These are phyloP conservation scores for Urocyon cinereoargenteus DNA, from an alignment of 2,797 vertebrate species.

Conservation along the genomic window DNA sequence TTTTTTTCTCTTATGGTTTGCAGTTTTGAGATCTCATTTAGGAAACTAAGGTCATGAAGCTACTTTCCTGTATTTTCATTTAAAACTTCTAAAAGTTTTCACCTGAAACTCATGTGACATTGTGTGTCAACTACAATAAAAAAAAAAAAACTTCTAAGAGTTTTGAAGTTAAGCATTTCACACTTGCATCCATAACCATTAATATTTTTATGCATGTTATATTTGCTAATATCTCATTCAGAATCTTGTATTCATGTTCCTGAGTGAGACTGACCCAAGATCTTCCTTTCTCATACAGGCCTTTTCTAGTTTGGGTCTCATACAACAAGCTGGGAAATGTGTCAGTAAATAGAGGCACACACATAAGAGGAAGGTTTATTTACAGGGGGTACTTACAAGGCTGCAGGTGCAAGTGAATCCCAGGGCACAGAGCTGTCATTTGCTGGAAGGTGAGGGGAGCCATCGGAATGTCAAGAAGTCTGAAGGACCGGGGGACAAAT, in stretches of 20 bases:
- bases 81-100: not conserved
- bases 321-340: not conserved
- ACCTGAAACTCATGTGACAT: not conserved
- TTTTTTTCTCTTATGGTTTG: slow-evolving; percentile 53
- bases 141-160: not conserved
- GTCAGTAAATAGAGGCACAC: not conserved
- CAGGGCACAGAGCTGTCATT: not conserved
- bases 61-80: not conserved
- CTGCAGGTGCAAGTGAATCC: not conserved
- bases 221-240: not conserved
- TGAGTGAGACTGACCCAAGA: not conserved
- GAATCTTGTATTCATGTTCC: not conserved
- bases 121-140: not conserved
- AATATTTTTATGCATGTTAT: not conserved
- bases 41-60: slow-evolving; percentile 44
- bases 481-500: not conserved
- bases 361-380: not conserved
- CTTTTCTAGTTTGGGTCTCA: not conserved
- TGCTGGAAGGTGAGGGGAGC: not conserved
- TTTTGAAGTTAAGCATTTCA: slow-evolving; percentile 12
- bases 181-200: not conserved
- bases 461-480: not conserved
- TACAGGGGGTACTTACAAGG: not conserved
- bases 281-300: not conserved
- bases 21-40: not conserved